Percentiles rank a stretch among this genome's conserved stretches.
phyloP scores from a whole-genome alignment of 2,888 invertebrate genomes.

The Bhutanitis thaidina region DNA sequence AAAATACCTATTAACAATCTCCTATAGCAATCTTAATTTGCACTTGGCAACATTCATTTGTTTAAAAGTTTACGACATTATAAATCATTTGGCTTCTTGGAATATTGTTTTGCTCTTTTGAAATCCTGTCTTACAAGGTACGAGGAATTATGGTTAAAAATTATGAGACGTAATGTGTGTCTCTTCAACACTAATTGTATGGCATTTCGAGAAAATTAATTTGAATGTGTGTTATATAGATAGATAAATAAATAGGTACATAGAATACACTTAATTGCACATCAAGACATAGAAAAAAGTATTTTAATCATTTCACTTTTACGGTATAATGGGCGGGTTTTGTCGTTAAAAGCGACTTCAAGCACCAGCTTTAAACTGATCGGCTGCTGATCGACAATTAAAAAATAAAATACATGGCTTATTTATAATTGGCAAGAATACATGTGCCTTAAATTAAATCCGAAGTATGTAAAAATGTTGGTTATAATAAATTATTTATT shows the following conservation, averaged over 20 bases:
- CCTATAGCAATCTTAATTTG: conserved; percentile 1
- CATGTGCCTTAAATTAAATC: conserved; percentile 18
- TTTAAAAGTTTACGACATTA: conserved; percentile 16
- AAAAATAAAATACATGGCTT: conserved; percentile 12
- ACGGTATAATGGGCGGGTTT: no score
- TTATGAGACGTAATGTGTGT: no score
- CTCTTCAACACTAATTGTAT: conserved; percentile 53
- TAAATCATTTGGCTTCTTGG: conserved; percentile 6
- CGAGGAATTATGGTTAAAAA: no score
- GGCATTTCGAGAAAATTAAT: no score
- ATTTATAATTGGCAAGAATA: conserved; percentile 31
- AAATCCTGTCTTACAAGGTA: no score
- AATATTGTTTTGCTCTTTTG: conserved; percentile 47
- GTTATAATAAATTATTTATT: conserved; percentile 3
- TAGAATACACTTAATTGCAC: no score
- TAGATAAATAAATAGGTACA: no score
- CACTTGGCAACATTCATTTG: conserved; percentile 1
- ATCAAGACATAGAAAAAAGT: no score
- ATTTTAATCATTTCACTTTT: no score
- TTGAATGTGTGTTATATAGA: no score
- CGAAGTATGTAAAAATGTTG: neutral
- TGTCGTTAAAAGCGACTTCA: no score
- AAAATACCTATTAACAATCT: conserved; percentile 22
- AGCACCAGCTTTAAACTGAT: no score
- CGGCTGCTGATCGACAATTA: conserved; percentile 31